A percentile compares a stretch with the other conserved stretches of the same genome.
Conservation (phyloP, 2,888 invertebrate species). For the Heteromyza rotundicornis region DNA sequence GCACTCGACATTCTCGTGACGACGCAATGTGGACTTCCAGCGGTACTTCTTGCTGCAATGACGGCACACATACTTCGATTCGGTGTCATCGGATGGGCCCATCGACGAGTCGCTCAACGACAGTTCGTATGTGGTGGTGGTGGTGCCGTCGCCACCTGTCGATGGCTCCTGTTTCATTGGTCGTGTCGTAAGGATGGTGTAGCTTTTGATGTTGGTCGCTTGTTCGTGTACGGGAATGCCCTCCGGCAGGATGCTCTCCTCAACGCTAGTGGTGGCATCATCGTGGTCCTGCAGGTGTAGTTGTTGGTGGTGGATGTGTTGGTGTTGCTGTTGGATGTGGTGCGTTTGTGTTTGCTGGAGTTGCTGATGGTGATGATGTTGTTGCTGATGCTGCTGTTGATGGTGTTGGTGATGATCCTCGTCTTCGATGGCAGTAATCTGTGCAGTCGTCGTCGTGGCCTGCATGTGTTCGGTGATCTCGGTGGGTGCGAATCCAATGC, state of each 20-base stretch:
- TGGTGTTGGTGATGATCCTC: slow-evolving; percentile 41
- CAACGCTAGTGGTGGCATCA: slow-evolving; percentile 47
- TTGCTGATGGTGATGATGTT: slow-evolving; percentile 44
- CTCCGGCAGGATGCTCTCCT: slow-evolving; percentile 48
- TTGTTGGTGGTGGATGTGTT: slow-evolving; percentile 44
- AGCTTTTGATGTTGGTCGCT: slow-evolving; percentile 57
- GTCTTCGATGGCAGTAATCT: slow-evolving; percentile 54
- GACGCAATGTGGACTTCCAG: slow-evolving; percentile 83
- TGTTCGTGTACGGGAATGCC: slow-evolving; percentile 50
- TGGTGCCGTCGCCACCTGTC: slow-evolving; percentile 45
- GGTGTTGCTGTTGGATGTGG: slow-evolving; percentile 30
- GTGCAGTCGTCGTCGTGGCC: slow-evolving; percentile 42
- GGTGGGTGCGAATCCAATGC: slow-evolving; percentile 61
- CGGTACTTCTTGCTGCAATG: slow-evolving; percentile 86
- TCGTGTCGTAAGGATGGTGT: slow-evolving; percentile 60
- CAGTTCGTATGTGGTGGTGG: slow-evolving; percentile 58
- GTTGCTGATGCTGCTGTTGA: slow-evolving; percentile 42
- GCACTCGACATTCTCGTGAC: slow-evolving; percentile 85
- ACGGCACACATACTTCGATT: slow-evolving; percentile 75
- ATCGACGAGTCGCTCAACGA: slow-evolving; percentile 59
- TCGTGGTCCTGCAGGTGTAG: slow-evolving; percentile 50
- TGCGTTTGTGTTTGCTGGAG: slow-evolving; percentile 25
- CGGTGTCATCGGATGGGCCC: slow-evolving; percentile 63
- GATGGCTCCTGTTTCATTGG: slow-evolving; percentile 59
- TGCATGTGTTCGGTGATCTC: slow-evolving; percentile 61